phyloP scores from a whole-genome alignment of 35 echinoderm and acorn worm species.

The Amphiura filiformis region DNA sequence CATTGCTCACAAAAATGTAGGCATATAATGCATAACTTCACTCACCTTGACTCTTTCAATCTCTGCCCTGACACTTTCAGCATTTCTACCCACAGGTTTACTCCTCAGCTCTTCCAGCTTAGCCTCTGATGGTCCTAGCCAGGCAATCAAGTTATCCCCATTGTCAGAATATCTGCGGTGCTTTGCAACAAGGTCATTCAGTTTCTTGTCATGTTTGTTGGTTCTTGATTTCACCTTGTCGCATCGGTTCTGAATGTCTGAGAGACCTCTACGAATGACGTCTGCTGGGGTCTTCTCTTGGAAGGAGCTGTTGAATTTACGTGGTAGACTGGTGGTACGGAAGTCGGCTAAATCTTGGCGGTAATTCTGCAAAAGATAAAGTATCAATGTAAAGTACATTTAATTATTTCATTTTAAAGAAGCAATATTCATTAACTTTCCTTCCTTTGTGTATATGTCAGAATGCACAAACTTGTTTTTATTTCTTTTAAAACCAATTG shows the following conservation, averaged over 20 bases:
- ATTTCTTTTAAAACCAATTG: no score
- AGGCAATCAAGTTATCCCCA: constrained; percentile 27
- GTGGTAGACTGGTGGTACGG: constrained; percentile 68
- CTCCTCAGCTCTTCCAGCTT: constrained; percentile 58
- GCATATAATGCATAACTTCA: no score
- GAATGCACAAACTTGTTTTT: no score
- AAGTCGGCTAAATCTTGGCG: constrained; percentile 74
- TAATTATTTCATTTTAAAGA: no score
- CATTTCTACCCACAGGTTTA: constrained; percentile 66
- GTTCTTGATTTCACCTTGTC: constrained; percentile 82
- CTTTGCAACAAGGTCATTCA: constrained; percentile 64
- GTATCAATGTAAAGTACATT: no score
- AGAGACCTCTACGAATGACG: constrained; percentile 51
- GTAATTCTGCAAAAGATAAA: constrained; percentile 53
- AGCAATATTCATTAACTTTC: no score
- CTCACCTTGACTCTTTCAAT: constrained; percentile 84
- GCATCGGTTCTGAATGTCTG: constrained; percentile 52
- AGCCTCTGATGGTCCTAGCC: constrained; percentile 67
- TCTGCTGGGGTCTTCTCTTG: constrained; percentile 73
- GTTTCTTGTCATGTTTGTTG: constrained; percentile 44
- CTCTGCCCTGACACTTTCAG: constrained; percentile 62
- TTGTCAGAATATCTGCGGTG: constrained; percentile 68
- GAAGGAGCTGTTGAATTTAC: constrained; percentile 58
- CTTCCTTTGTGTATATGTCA: no score
- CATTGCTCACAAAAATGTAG: no score